These are phyloP conservation scores for Calidris pygmaea DNA, from an alignment of 2,113 vertebrate species.

Conservation along the genomic window DNA sequence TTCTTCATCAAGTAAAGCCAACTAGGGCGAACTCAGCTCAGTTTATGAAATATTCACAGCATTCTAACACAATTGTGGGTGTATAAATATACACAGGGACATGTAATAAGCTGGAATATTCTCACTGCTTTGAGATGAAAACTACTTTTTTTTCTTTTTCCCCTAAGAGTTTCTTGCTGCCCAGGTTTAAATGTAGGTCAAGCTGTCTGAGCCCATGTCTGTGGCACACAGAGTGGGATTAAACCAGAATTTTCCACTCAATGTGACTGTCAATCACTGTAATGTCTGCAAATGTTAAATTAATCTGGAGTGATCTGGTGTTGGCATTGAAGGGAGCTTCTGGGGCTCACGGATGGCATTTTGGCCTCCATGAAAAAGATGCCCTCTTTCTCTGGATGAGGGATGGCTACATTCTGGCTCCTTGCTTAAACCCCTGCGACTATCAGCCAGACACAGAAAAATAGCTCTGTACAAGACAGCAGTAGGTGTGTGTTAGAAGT, in stretches of 20 bases:
- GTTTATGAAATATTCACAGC: background rate
- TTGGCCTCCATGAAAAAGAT: background rate
- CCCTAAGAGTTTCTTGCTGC: slow-evolving; percentile 8
- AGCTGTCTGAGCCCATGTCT: slow-evolving; percentile 55
- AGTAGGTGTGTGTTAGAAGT: fast-evolving
- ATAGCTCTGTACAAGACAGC: background rate
- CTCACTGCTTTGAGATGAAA: slow-evolving; percentile 6
- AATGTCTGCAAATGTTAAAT: slow-evolving; percentile 58
- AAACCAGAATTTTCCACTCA: slow-evolving; percentile 63
- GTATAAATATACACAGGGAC: background rate
- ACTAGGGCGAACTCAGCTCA: background rate
- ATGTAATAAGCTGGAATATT: background rate
- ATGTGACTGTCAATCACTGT: slow-evolving; percentile 24
- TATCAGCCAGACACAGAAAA: background rate
- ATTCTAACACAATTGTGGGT: background rate
- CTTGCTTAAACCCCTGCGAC: background rate
- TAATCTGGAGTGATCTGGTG: slow-evolving; percentile 42
- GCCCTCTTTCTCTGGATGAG: background rate
- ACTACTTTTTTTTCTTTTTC: background rate
- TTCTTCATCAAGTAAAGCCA: background rate
- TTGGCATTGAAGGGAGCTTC: slow-evolving; percentile 9
- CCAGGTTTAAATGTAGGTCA: slow-evolving; percentile 55
- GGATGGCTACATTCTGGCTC: background rate
- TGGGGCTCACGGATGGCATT: slow-evolving; percentile 7
- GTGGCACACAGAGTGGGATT: slow-evolving; percentile 34